Evolutionary conservation across 2,888 invertebrate genomes (phyloP).

Genomic region (Apodemia mormo): DNA sequence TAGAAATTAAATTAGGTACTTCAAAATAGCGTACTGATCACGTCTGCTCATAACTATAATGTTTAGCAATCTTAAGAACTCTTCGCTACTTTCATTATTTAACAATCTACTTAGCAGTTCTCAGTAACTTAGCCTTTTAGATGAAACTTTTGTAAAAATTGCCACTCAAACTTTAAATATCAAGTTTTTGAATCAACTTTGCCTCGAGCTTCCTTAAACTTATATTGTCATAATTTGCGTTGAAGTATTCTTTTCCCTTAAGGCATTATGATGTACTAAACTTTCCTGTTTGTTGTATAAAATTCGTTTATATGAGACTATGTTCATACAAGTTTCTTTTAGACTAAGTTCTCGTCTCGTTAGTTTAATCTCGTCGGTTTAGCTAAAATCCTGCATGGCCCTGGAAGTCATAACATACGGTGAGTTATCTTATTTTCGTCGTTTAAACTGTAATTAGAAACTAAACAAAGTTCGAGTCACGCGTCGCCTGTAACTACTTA

Average conservation of each 20-base stretch:
- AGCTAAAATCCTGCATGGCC: too few relatives aligned
- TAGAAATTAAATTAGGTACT: too few relatives aligned
- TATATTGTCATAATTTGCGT: slow-evolving; percentile 27
- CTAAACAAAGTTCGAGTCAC: too few relatives aligned
- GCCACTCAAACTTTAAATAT: slow-evolving; percentile 60
- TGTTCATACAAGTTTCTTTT: too few relatives aligned
- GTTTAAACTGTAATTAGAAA: too few relatives aligned
- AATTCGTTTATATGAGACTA: not conserved
- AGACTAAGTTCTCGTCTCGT: too few relatives aligned
- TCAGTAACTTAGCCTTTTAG: slow-evolving; percentile 41
- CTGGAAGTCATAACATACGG: too few relatives aligned
- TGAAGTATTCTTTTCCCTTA: slow-evolving; percentile 22
- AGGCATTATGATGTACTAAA: not conserved
- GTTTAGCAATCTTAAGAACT: slow-evolving; percentile 30
- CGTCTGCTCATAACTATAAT: slow-evolving; percentile 9
- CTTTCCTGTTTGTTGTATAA: not conserved
- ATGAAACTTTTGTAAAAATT: slow-evolving; percentile 59
- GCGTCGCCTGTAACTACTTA: too few relatives aligned
- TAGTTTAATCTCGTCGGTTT: too few relatives aligned
- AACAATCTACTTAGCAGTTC: slow-evolving; percentile 50
- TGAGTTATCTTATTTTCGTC: too few relatives aligned
- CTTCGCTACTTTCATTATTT: slow-evolving; percentile 52
- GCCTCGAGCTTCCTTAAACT: slow-evolving; percentile 40
- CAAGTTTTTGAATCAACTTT: slow-evolving; percentile 54
- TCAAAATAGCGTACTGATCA: too few relatives aligned